phyloP scores from a whole-genome alignment of 2,888 invertebrate species.

The Lapara coniferarum region DNA sequence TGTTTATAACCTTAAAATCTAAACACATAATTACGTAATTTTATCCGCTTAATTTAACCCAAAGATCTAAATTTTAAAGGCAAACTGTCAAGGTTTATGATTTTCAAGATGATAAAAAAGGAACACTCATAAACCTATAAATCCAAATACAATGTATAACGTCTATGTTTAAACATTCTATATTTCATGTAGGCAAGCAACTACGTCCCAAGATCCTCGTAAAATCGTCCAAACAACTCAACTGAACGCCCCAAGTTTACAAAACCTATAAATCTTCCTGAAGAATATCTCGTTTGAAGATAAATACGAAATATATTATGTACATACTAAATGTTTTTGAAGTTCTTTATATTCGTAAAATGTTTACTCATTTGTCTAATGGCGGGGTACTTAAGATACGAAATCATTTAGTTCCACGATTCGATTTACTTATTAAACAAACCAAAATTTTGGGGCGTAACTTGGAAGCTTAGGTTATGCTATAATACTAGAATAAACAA shows the following conservation, averaged over 20 bases:
- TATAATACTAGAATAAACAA: no score
- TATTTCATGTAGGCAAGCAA: neutral
- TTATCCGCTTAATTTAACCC: no score
- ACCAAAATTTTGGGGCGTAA: no score
- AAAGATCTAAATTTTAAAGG: no score
- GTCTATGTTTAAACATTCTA: constrained; percentile 1
- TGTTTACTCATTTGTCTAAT: no score
- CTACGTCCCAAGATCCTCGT: neutral
- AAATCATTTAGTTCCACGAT: no score
- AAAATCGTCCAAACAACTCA: constrained; percentile 9
- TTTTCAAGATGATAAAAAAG: neutral
- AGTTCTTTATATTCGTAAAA: no score
- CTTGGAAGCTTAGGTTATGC: no score
- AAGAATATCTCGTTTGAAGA: constrained; percentile 28
- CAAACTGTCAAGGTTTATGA: neutral
- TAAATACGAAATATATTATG: constrained; percentile 21
- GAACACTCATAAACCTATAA: neutral
- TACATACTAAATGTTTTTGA: neutral
- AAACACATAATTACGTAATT: no score
- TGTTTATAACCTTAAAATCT: no score
- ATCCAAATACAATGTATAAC: neutral
- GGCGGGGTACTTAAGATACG: no score
- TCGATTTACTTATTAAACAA: no score
- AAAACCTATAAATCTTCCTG: constrained; percentile 30
- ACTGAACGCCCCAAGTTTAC: neutral